These are phyloP conservation scores for Xestia c-nigrum DNA, from an alignment of 2,888 invertebrate genomes.

Conservation along the genomic window DNA sequence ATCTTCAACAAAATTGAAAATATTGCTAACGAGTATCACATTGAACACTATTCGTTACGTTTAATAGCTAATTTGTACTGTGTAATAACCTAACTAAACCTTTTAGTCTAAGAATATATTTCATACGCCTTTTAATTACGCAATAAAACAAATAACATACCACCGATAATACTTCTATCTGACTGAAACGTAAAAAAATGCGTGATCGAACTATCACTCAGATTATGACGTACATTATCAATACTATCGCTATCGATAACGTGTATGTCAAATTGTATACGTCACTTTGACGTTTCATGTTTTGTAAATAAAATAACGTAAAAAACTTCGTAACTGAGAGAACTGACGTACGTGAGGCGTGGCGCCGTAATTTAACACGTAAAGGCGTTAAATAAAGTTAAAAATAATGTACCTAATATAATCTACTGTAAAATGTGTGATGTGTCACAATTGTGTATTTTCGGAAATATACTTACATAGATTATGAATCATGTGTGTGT, in stretches of 20 bases:
- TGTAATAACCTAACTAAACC: too few relatives aligned
- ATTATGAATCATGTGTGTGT: conserved; percentile 12
- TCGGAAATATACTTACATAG: background rate
- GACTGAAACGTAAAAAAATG: conserved; percentile 5
- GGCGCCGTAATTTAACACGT: background rate
- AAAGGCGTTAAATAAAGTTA: background rate
- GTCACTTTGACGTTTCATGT: conserved; percentile 24
- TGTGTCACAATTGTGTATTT: background rate
- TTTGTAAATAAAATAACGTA: conserved; percentile 24
- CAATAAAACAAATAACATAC: background rate
- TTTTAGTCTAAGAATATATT: too few relatives aligned
- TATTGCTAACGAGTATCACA: too few relatives aligned
- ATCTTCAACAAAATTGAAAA: too few relatives aligned
- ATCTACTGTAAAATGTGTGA: conserved; percentile 2
- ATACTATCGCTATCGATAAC: conserved; percentile 25
- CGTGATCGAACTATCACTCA: background rate
- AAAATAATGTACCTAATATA: background rate
- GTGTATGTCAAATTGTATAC: background rate
- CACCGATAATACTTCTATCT: background rate
- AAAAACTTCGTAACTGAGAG: background rate
- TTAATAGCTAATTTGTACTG: too few relatives aligned
- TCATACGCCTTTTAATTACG: background rate
- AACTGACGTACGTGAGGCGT: background rate
- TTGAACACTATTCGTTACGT: too few relatives aligned
- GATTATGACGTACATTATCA: background rate